Evolutionary conservation across 2,888 invertebrate species (phyloP), one percentile per base, ranked within the genome.

Genomic region (Amblyjoppa proteus): DNA sequence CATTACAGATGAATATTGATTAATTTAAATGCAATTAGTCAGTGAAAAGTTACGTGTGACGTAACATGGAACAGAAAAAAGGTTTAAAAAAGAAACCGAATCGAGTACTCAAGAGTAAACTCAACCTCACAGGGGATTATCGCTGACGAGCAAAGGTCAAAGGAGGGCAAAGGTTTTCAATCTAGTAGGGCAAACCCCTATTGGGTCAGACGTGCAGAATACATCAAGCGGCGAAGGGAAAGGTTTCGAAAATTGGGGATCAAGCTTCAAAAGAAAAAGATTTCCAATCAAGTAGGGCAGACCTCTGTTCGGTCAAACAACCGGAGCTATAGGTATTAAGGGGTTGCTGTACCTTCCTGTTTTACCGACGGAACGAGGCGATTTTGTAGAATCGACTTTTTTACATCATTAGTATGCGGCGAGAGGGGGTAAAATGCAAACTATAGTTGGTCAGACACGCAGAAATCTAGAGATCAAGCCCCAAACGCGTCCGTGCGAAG

Each of bases 71-170:
- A 34, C n/a, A 5, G 64, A 13, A 64, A 64, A 28, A 28, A 64
- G 38, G 31, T 6, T 3, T 6, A 34, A 38, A 64, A 64, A n/a
- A 64, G 38, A n/a, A 38, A 4, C 38, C 7, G 7, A n/a, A 64
- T 3, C 20, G 7, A 16, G 9, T n/a, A 64, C 64, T 34, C 6
- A n/a, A 64, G 64, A 64, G 64, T 2, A 64, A 64, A 34, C 3
- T 64, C 34, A 2, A 34, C 9, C 64, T 28, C 64, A 64, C 2
- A 6, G 16, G 16, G 13, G 28, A n/a, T 64, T 34, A 38, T 64
- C 38, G 64, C 31, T 38, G 64, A 38, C 5, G 64, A 28, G 31
- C 38, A 34, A 64, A 64, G 64, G 64, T 38, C 16, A 64, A n/a
- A 31, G 64, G 6, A 49, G 3, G 45, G 45, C 0, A 16, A 49